Evolutionary conservation across 2,888 invertebrate species (phyloP), one percentile per base, ranked within the genome.

Genomic region (Teleogryllus oceanicus): DNA sequence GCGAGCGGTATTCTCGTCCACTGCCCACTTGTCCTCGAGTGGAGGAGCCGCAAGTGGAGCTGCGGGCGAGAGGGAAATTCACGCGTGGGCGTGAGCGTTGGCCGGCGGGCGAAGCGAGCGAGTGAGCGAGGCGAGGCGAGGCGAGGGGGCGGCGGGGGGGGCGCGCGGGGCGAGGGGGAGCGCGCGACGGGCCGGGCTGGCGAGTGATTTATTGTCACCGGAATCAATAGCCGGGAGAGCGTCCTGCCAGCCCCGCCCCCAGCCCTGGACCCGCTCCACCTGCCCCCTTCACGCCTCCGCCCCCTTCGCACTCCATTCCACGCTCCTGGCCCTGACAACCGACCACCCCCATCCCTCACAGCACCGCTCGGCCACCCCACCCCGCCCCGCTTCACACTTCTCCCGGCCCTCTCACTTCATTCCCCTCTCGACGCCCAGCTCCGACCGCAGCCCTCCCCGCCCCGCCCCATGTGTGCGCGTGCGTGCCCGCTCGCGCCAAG

Each of bases 191-290:
- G 37, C 37, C 37, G 37, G 37, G 37, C 37, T 8, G 37, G 37
- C 37, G 37, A 37, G 62, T 62, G 62, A 62, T 62, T 62, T 62
- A 62, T 62, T 62, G 62, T 62, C 62, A 62, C 62, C 62, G 62
- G 62, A 62, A 62, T 62, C 62, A 62, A 62, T 62, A 62, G 62
- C 62, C 62, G 62, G 62, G 62, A n/a, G 37, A 18, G 16, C 62
- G 62, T 62, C 62, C 62, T 62, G 62, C 13, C 13, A 4, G 62
- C 16, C 12, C 62, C 12, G 62, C 62, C 62, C 62, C 62, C 18
- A 16, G 16, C 62, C 3, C 16, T n/a, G 62, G 62, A 13, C 13
- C 62, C 62, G 16, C 8, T 37, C 37, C 62, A 18, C 62, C n/a
- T 1, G n/a, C 62, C 62, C 8, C 5, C 62, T 62, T 18, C 13